A percentile compares a stretch with the other conserved stretches of the same genome.
These are phyloP conservation scores for Tapera naevia DNA, from an alignment of 2,797 vertebrate species.

Conservation along the genomic window DNA sequence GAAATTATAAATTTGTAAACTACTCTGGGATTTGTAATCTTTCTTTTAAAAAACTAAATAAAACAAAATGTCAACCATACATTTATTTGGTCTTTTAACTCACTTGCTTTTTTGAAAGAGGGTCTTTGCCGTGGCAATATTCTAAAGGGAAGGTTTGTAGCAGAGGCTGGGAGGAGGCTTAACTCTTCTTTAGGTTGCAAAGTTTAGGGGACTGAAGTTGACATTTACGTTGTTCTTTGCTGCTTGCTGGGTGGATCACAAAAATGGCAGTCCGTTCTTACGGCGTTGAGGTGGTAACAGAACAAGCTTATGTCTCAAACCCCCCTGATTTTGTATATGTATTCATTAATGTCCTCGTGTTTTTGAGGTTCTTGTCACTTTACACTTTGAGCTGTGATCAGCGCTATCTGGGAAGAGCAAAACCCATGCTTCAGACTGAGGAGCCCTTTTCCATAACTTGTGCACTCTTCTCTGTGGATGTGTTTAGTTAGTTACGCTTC, in stretches of 20 bases:
- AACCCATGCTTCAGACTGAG: background rate
- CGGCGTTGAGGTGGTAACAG: background rate
- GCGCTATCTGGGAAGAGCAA: background rate
- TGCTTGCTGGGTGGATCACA: background rate
- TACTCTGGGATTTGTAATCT: background rate
- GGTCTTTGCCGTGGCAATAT: background rate
- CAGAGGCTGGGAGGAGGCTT: background rate
- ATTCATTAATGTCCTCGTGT: background rate
- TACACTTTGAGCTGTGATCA: background rate
- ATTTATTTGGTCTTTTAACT: background rate
- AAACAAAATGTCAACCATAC: background rate
- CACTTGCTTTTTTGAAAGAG: background rate
- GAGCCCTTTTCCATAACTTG: background rate
- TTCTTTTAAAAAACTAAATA: background rate
- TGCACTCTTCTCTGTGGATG: background rate
- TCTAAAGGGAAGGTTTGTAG: background rate
- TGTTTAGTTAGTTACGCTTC: background rate
- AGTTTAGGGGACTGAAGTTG: background rate
- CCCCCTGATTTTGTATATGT: background rate
- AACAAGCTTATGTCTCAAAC: background rate
- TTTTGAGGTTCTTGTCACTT: background rate
- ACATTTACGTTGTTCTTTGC: background rate
- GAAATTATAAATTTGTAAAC: background rate
- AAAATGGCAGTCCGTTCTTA: background rate
- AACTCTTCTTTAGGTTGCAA: background rate